Base-by-base conservation (phyloP, 1,140 invertebrate species). In the Heliothis subflexa region DNA sequence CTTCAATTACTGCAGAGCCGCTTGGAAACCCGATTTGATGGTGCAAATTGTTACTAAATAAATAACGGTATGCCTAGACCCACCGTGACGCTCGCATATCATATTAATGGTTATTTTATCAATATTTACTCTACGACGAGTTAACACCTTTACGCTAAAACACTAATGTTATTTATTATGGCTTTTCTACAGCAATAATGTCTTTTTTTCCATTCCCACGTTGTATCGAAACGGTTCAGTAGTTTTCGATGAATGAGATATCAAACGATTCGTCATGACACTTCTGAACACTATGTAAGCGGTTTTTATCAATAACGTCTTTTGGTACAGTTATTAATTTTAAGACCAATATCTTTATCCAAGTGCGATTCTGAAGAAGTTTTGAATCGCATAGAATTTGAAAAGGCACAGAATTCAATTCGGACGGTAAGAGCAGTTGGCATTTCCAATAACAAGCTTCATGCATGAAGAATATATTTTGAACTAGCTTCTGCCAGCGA, bases 61-160 rank as follows among this genome's bases (percentile, higher is more conserved):
- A 74, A 74, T 74, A 74, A 74, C 71, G 71, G 71, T 49, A 61
- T 18, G 12, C 16, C 2, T 12, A 66, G 5, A 66, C 16, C 16
- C 2, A 74, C 71, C 71, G 54, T 74, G 71, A 74, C 71, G 45
- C n/a, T 74, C 33, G 21, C 55, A 25, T 61, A 33, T 55, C 49
- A 71, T 61, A 45, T 11, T 59, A 49, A 45, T 61, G 61, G 55
- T 47, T 45, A 40, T 59, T 57, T 55, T 16, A 74, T 45, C 55
- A 74, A 55, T 74, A 61, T 74, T 74, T 74, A 61, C 71, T 49
- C 16, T 47, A 61, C 57, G 16, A 54, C 5, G 52, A 57, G 52
- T 74, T 74, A 74, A 61, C 71, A 61, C 45, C 16, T 74, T 74
- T 21, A 57, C 55, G 71, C 71, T 74, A 74, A 74, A 45, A 74